Evolutionary conservation across 2,888 invertebrate genomes (phyloP).

Genomic region (Acleris sparsana): DNA sequence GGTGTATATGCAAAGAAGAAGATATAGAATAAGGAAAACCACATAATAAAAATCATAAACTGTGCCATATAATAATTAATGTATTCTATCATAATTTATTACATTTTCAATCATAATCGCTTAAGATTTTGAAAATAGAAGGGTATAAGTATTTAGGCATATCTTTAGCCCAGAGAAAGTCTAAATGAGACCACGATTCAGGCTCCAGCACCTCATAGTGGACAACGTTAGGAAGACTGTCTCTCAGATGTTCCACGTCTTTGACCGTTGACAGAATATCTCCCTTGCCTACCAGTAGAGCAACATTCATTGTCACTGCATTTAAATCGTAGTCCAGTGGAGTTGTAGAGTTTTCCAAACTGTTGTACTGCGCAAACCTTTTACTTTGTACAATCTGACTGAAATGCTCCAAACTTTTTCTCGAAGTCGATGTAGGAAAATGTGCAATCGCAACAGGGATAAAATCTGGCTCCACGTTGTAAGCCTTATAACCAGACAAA

Average conservation of each 20-base stretch:
- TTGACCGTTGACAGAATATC: constrained; percentile 51
- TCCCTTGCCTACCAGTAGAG: constrained; percentile 49
- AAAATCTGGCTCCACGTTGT: too few relatives aligned
- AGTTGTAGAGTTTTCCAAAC: too few relatives aligned
- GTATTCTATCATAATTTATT: background rate
- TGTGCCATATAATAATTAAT: too few relatives aligned
- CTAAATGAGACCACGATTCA: constrained; percentile 50
- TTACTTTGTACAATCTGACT: too few relatives aligned
- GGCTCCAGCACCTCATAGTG: constrained; percentile 35
- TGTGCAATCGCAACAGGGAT: too few relatives aligned
- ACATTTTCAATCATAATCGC: background rate
- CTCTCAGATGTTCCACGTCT: constrained; percentile 46
- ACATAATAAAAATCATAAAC: too few relatives aligned
- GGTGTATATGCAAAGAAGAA: too few relatives aligned
- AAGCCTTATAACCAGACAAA: too few relatives aligned
- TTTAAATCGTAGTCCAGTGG: constrained; percentile 55
- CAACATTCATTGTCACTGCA: constrained; percentile 49
- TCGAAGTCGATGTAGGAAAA: too few relatives aligned
- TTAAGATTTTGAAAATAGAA: constrained; percentile 28
- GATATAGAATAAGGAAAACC: too few relatives aligned
- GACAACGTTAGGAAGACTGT: constrained; percentile 49
- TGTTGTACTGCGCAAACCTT: too few relatives aligned
- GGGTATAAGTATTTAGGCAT: constrained; percentile 39
- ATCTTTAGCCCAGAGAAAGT: constrained; percentile 51
- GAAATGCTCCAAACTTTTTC: too few relatives aligned